A percentile compares a stretch with the other conserved stretches of the same genome.
Evolutionary conservation across 1,140 invertebrate species (phyloP).

Genomic region (Colletes latitarsis): DNA sequence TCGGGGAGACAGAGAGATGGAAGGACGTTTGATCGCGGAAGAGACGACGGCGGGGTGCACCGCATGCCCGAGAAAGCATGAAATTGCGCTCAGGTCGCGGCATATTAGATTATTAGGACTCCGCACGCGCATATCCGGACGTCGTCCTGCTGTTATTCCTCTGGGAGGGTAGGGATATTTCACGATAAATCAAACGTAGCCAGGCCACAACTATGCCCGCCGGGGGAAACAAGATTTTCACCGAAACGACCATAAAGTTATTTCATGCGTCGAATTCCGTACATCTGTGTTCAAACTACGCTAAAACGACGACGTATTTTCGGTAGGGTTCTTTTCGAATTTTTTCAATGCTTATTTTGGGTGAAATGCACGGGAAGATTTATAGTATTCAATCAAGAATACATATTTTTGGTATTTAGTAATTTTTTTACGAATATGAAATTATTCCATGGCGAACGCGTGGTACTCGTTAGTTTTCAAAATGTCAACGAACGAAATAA

Average conservation of each 20-base stretch:
- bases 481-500: too few relatives aligned
- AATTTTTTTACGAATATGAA: too few relatives aligned
- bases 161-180: constrained; percentile 44
- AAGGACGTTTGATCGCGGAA: constrained; percentile 25
- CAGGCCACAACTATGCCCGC: constrained; percentile 25
- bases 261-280: constrained; percentile 23
- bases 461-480: too few relatives aligned
- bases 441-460: too few relatives aligned
- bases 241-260: constrained; percentile 37
- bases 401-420: too few relatives aligned
- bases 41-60: background rate
- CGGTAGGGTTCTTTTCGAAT: too few relatives aligned
- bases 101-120: constrained; percentile 67
- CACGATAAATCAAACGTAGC: constrained; percentile 62
- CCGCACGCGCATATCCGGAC: constrained; percentile 37
- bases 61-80: constrained; percentile 63
- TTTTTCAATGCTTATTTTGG: too few relatives aligned
- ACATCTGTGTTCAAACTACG: background rate
- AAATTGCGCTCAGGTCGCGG: constrained; percentile 64
- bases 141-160: constrained; percentile 19
- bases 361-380: too few relatives aligned
- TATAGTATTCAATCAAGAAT: too few relatives aligned
- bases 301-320: background rate
- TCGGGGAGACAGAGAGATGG: background rate
- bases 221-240: constrained; percentile 46